Percentiles rank a stretch among this genome's conserved stretches.
Evolutionary conservation across 2,797 vertebrate genomes (phyloP).

Genomic region (Myotis planiceps): DNA sequence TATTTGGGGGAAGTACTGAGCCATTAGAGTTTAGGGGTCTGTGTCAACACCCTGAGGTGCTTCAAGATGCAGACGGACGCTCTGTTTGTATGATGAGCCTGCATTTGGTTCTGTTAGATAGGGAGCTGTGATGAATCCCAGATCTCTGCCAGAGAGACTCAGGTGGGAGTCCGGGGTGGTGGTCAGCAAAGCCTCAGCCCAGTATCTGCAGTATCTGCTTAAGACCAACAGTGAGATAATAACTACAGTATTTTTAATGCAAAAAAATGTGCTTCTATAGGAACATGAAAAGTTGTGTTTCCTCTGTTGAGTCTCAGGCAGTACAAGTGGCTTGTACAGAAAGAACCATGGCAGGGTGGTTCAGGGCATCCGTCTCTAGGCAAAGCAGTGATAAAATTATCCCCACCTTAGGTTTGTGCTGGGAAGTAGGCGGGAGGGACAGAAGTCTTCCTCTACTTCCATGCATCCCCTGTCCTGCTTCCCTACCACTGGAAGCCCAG

Average conservation of each 20-base stretch:
- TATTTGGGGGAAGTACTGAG: neutral
- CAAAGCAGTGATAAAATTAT: neutral
- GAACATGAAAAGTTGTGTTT: neutral
- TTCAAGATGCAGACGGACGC: neutral
- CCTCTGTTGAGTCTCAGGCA: neutral
- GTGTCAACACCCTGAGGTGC: neutral
- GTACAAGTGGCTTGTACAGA: neutral
- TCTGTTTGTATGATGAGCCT: neutral
- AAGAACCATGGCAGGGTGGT: neutral
- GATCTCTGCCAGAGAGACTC: neutral
- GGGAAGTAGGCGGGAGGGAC: too few species aligned
- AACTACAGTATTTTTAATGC: neutral
- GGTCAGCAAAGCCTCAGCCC: neutral
- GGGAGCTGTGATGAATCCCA: neutral
- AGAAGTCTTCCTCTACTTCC: neutral
- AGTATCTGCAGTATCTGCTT: neutral
- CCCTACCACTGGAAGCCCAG: neutral
- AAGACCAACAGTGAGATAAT: neutral
- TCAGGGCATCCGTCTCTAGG: neutral
- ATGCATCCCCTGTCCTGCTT: neutral
- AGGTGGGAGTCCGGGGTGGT: fast-evolving
- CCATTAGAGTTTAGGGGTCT: neutral
- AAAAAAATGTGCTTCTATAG: neutral
- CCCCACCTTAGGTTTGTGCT: neutral
- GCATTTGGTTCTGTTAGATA: neutral